Percentiles rank a stretch among this genome's conserved stretches.
phyloP scores from a whole-genome alignment of 2,113 vertebrate species.

The Chaenogobius annularis region DNA sequence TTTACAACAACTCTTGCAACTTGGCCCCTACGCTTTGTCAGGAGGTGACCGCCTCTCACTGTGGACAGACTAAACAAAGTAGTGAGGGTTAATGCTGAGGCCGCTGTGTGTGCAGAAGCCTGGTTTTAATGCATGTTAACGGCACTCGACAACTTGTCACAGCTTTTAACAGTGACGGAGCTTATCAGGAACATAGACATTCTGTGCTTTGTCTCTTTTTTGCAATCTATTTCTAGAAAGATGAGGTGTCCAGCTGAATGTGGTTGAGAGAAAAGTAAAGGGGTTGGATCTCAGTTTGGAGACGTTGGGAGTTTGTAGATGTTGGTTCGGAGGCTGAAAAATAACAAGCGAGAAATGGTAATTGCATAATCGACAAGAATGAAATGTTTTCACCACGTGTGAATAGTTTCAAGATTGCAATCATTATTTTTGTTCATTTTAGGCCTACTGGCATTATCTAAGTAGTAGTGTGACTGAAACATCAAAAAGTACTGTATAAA shows the following conservation, averaged over 20 bases:
- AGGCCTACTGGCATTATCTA: too few relatives aligned
- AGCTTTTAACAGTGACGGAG: conserved; percentile 23
- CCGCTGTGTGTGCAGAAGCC: conserved; percentile 44
- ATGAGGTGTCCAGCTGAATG: conserved; percentile 53
- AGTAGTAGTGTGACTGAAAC: too few relatives aligned
- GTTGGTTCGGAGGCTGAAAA: neutral
- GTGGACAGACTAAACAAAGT: neutral
- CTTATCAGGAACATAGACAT: conserved; percentile 45
- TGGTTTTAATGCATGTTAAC: conserved; percentile 49
- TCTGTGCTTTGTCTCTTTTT: conserved; percentile 26
- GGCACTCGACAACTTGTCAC: conserved; percentile 35
- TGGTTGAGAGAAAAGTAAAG: conserved; percentile 3
- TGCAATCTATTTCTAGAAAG: conserved; percentile 39
- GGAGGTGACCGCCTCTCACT: conserved; percentile 6
- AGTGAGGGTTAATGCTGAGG: conserved; percentile 53
- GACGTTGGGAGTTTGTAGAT: conserved; percentile 22
- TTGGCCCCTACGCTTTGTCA: neutral
- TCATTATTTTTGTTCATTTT: neutral
- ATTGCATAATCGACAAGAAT: neutral
- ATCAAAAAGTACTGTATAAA: too few relatives aligned
- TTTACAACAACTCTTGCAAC: conserved; percentile 12
- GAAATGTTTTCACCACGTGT: neutral
- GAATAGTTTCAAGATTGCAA: neutral
- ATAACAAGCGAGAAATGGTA: neutral
- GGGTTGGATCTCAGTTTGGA: conserved; percentile 46